phyloP scores from a whole-genome alignment of 2,113 vertebrate genomes.

The Thalassarche chlororhynchos region DNA sequence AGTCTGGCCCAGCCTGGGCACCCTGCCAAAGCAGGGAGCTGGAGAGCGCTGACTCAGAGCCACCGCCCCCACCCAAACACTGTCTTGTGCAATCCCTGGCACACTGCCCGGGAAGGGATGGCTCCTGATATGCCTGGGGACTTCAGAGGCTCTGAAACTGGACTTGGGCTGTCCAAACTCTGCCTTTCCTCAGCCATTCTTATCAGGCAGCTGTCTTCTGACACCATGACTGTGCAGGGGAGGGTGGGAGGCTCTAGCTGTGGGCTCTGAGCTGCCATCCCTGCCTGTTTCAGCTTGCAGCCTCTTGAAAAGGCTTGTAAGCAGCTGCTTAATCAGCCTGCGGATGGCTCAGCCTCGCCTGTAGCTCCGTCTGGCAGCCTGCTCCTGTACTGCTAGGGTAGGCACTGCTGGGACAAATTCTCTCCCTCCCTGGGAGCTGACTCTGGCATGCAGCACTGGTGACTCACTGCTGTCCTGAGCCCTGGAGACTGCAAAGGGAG shows the following conservation, averaged over 20 bases:
- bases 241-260: background rate
- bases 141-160: background rate
- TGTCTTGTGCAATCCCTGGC: constrained; percentile 60
- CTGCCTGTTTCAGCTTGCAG: constrained; percentile 40
- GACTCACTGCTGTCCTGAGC: constrained; percentile 52
- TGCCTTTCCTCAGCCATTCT: background rate
- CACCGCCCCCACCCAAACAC: constrained; percentile 42
- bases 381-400: constrained; percentile 3
- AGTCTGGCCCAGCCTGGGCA: background rate
- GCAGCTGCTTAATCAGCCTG: constrained; percentile 19
- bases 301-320: background rate
- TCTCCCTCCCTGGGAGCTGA: constrained; percentile 13
- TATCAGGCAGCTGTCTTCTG: background rate
- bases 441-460: background rate
- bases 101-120: background rate
- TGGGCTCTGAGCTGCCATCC: background rate
- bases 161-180: background rate
- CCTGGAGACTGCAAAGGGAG: constrained; percentile 27
- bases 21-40: background rate
- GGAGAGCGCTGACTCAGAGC: constrained; percentile 57
- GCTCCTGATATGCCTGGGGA: background rate
- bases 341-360: constrained; percentile 20
- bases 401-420: constrained; percentile 46
- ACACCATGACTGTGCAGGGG: background rate
- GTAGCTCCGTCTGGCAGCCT: constrained; percentile 25